Evolutionary conservation across 2,888 invertebrate species (phyloP), one percentile per base, ranked within the genome.

Genomic region (Drosophila helvetica): DNA sequence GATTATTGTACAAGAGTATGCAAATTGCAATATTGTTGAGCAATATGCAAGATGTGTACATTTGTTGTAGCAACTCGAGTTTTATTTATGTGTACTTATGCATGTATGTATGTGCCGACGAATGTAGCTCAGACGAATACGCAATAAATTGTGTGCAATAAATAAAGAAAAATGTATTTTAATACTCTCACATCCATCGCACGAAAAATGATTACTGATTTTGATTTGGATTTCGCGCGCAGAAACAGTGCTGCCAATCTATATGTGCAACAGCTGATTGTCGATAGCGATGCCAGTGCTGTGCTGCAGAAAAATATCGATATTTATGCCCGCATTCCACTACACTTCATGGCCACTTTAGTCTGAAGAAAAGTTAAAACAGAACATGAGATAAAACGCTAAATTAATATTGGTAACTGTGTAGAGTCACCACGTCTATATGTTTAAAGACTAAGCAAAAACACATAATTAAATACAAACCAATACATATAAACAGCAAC

Each of bases 1-100:
- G 91, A 90, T 90, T 84, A 84, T 79, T 74, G 79, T 80, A 86
- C 72, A 77, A 79, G 69, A 63, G 66, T 43, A 38, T 67, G 70
- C 57, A 64, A 42, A 46, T 54, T 54, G 67, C 48, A 63, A 59
- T 69, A 69, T 77, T 71, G 65, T 79, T 68, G 63, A 71, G 47
- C 71, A 82, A 81, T 75, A 46, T 70, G 57, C 60, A 47, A 27
- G 27, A 27, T 18, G 58, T 67, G 68, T 55, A 33, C 48, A 46
- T 52, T 73, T 72, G 59, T 66, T 47, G 66, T 74, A 72, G 63
- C 60, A 65, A 79, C 68, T 38, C 65, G 47, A 82, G 60, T 82
- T 80, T 70, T 63, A 82, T 69, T 75, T 75, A 64, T 83, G 69
- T 89, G 77, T 85, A 87, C 85, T 85, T 81, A 75, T 50, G 54